phyloP scores from a whole-genome alignment of 1,140 invertebrate genomes.

The Stegodyphus dumicola region DNA sequence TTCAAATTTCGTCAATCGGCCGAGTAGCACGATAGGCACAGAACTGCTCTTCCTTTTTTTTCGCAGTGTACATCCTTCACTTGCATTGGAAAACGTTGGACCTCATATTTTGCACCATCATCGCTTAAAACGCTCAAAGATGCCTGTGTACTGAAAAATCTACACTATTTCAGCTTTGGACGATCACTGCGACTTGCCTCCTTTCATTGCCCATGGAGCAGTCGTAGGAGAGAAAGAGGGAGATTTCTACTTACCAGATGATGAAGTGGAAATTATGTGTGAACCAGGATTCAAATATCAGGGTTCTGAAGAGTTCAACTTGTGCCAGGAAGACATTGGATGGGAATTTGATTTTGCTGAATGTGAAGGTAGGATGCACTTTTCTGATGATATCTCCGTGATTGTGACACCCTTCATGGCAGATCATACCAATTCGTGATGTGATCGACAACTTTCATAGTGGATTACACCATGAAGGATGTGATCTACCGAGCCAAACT shows the following conservation, averaged over 20 bases:
- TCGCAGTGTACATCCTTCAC: too few relatives aligned
- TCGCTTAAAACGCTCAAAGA: too few relatives aligned
- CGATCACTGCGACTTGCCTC: conserved; percentile 33
- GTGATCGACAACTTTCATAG: too few relatives aligned
- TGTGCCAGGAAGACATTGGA: conserved; percentile 9
- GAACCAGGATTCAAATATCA: conserved; percentile 22
- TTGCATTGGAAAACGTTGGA: too few relatives aligned
- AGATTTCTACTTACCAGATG: conserved; percentile 33
- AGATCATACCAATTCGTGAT: neutral
- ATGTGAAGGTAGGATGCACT: conserved; percentile 31
- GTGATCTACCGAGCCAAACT: too few relatives aligned
- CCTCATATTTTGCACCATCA: too few relatives aligned
- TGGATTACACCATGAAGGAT: too few relatives aligned
- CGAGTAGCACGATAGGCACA: too few relatives aligned
- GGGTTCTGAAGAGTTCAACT: neutral
- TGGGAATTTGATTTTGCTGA: conserved; percentile 55
- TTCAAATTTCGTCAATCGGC: too few relatives aligned
- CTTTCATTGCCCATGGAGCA: conserved; percentile 21
- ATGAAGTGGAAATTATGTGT: conserved; percentile 25
- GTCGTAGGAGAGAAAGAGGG: conserved; percentile 23
- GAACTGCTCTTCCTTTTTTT: too few relatives aligned
- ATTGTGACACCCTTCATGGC: neutral
- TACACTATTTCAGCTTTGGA: neutral
- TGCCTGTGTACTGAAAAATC: too few relatives aligned
- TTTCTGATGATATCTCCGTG: neutral